Conservation (phyloP, 2,888 invertebrate species). For the Drosophila siamana region DNA sequence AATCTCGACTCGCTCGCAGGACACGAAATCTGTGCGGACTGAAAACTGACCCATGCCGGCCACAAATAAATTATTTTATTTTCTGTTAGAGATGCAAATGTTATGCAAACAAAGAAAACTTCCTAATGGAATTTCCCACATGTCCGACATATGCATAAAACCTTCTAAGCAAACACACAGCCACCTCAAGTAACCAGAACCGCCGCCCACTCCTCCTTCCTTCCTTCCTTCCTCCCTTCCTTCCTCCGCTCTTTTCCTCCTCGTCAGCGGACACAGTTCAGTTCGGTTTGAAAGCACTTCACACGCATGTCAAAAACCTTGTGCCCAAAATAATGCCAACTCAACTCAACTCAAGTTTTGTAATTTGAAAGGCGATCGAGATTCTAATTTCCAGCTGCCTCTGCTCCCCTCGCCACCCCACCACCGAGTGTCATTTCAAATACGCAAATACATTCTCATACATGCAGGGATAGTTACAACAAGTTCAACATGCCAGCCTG, state of each 20-base stretch:
- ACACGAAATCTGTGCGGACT: constrained; percentile 29
- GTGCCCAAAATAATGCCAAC: constrained; percentile 29
- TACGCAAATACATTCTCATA: not conserved
- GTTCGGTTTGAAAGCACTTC: constrained; percentile 56
- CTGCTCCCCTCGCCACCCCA: not conserved
- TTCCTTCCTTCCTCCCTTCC: no score
- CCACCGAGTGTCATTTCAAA: not conserved
- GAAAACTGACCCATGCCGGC: constrained; percentile 39
- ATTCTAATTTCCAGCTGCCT: constrained; percentile 13
- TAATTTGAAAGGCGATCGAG: constrained; percentile 47
- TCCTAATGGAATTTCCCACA: constrained; percentile 80
- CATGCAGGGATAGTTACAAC: not conserved
- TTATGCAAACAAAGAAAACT: constrained; percentile 79
- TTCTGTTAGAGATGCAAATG: constrained; percentile 71
- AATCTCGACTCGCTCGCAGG: not conserved
- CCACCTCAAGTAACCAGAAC: constrained; percentile 1
- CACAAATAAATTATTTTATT: constrained; percentile 76
- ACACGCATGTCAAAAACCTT: constrained; percentile 63
- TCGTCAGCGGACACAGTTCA: constrained; percentile 10
- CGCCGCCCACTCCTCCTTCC: no score
- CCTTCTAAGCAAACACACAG: constrained; percentile 67
- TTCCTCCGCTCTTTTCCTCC: not conserved
- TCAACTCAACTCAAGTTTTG: constrained; percentile 35
- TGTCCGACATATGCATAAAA: constrained; percentile 78
- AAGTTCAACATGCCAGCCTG: constrained; percentile 2